Evolutionary conservation across 1,140 invertebrate genomes (phyloP).

Genomic region (Trigoniulus corallinus): DNA sequence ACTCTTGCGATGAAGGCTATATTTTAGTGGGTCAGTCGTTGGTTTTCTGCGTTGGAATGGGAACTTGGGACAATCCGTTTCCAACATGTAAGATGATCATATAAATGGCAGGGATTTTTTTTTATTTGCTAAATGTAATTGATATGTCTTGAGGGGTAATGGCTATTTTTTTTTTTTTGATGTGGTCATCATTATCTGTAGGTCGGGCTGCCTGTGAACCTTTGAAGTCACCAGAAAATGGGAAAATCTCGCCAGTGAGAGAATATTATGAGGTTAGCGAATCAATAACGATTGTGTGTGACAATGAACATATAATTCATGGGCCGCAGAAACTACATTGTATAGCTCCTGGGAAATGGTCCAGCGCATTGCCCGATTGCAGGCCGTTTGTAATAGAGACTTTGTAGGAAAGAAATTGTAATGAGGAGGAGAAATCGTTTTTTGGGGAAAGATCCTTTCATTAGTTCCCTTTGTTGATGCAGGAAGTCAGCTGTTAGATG

Average conservation of each 20-base stretch:
- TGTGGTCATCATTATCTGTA: too few relatives aligned
- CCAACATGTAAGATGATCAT: conserved; percentile 64
- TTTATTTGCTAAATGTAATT: conserved; percentile 7
- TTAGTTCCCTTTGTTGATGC: too few relatives aligned
- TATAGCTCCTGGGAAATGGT: conserved; percentile 15
- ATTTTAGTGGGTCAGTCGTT: conserved; percentile 56
- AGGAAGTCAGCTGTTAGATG: too few relatives aligned
- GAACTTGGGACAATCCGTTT: conserved; percentile 68
- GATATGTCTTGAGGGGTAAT: background rate
- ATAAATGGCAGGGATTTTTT: too few relatives aligned
- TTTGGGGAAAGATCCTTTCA: too few relatives aligned
- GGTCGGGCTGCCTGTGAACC: conserved; percentile 56
- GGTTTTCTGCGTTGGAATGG: conserved; percentile 67
- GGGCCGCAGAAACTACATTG: conserved; percentile 10
- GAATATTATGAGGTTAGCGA: conserved; percentile 59
- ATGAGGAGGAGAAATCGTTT: too few relatives aligned
- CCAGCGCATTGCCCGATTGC: conserved; percentile 16
- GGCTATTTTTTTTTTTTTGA: conserved; percentile 9
- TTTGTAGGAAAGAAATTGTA: too few relatives aligned
- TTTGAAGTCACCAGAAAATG: conserved; percentile 51
- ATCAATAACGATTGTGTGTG: conserved; percentile 49
- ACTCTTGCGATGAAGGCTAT: conserved; percentile 50
- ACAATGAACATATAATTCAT: conserved; percentile 35
- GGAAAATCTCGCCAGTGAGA: conserved; percentile 49
- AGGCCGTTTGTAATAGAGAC: conserved; percentile 9